Evolutionary conservation across 2,797 vertebrate genomes (phyloP).

Genomic region (Delichon dasypus): DNA sequence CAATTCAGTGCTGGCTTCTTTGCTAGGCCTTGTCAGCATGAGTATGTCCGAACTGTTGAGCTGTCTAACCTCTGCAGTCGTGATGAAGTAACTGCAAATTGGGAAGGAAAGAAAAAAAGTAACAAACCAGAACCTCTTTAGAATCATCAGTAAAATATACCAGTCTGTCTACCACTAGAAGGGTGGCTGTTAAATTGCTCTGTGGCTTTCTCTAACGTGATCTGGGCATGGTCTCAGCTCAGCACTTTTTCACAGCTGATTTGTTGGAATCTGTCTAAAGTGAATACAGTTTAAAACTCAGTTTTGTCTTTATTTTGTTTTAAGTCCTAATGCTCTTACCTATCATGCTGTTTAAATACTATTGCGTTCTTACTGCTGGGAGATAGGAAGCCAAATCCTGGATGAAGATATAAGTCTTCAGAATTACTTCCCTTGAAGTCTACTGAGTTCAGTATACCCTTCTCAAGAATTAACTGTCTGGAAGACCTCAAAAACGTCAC

Average conservation of each 20-base stretch:
- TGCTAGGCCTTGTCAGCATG: slow-evolving; percentile 92
- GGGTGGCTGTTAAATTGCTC: background rate
- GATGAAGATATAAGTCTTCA: background rate
- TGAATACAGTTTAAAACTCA: background rate
- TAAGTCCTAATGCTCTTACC: background rate
- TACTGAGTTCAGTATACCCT: background rate
- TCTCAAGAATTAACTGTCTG: background rate
- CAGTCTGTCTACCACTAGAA: background rate
- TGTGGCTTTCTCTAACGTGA: background rate
- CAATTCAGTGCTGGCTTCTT: slow-evolving; percentile 84
- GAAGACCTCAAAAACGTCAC: background rate
- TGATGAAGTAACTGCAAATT: slow-evolving; percentile 87
- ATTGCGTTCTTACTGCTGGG: background rate
- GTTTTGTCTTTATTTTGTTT: background rate
- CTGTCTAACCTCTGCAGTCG: slow-evolving; percentile 97
- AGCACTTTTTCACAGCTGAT: background rate
- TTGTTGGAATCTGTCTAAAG: background rate
- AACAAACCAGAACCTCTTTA: slow-evolving; percentile 43
- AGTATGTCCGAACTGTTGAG: slow-evolving; percentile 99
- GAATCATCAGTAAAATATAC: slow-evolving; percentile 14
- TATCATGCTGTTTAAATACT: background rate
- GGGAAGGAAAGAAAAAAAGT: slow-evolving; percentile 68
- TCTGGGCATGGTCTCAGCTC: background rate
- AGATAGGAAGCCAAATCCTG: background rate
- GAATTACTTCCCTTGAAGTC: background rate